These are phyloP conservation scores for Neopelma chrysocephalum DNA, from an alignment of 2,797 vertebrate genomes.

Conservation along the genomic window DNA sequence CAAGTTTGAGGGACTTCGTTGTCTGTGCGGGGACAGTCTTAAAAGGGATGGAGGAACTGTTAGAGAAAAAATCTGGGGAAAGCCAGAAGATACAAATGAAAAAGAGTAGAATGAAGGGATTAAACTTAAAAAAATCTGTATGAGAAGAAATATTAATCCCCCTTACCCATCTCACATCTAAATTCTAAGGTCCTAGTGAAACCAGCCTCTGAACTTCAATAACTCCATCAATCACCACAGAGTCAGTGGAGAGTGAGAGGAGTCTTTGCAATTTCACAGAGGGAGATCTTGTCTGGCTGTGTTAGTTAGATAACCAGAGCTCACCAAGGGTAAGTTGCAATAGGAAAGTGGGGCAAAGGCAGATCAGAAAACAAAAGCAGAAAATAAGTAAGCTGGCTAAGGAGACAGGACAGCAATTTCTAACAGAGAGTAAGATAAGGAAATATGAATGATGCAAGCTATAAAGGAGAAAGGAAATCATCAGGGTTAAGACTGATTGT, in stretches of 20 bases:
- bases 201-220: background rate
- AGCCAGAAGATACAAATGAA: background rate
- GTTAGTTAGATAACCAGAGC: background rate
- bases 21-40: background rate
- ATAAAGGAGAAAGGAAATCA: background rate
- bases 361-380: background rate
- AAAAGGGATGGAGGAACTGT: background rate
- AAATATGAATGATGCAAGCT: background rate
- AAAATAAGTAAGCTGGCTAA: background rate
- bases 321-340: background rate
- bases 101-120: background rate
- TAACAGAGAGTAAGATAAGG: background rate
- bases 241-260: background rate
- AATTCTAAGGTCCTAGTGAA: background rate
- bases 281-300: background rate
- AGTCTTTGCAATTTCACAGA: background rate
- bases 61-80: background rate
- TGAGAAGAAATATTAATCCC: background rate
- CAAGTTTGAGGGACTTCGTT: background rate
- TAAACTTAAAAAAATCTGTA: background rate
- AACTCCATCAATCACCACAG: background rate
- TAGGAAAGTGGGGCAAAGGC: background rate
- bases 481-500: background rate
- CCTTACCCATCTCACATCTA: background rate
- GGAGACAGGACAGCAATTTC: background rate